Evolutionary conservation across 37 sponge, comb jelly and placozoan species (phyloP).

Genomic region (Agelas oroides): DNA sequence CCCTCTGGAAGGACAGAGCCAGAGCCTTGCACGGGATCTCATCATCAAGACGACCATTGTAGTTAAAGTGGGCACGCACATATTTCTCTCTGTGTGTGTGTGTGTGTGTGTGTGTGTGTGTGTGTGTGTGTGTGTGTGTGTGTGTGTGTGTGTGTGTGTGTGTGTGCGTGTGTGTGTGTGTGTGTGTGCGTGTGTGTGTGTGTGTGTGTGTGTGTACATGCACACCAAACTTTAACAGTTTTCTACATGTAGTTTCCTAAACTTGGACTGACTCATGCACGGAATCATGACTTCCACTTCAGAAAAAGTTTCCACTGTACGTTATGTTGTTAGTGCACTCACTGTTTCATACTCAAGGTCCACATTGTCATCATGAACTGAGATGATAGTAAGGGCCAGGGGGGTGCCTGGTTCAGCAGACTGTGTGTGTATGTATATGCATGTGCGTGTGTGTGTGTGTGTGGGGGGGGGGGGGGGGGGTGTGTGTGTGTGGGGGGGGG

Average conservation of each 20-base stretch:
- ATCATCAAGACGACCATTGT: conserved; percentile 63
- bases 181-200: too few relatives aligned
- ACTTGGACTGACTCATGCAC: too few relatives aligned
- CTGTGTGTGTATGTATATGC: conserved; percentile 11
- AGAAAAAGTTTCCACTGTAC: too few relatives aligned
- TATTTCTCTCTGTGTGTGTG: conserved; percentile 58
- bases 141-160: too few relatives aligned
- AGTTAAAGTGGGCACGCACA: conserved; percentile 92
- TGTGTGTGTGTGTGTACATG: too few relatives aligned
- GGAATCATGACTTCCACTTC: too few relatives aligned
- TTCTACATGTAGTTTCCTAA: too few relatives aligned
- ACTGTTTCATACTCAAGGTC: conserved; percentile 63
- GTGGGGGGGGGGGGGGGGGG: conserved; percentile 25
- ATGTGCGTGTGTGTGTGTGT: conserved; percentile 28
- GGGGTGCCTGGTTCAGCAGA: conserved; percentile 45
- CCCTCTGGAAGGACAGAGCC: conserved; percentile 85
- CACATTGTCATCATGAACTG: conserved; percentile 72
- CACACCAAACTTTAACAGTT: too few relatives aligned
- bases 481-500: conserved; percentile 26
- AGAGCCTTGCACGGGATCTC: conserved; percentile 86
- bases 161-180: too few relatives aligned
- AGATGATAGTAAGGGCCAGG: conserved; percentile 72
- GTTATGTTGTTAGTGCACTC: too few relatives aligned
- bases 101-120: too few relatives aligned
- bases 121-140: too few relatives aligned